Base-by-base conservation (phyloP, 2,113 vertebrate genomes). In the Oreochromis spilurus region DNA sequence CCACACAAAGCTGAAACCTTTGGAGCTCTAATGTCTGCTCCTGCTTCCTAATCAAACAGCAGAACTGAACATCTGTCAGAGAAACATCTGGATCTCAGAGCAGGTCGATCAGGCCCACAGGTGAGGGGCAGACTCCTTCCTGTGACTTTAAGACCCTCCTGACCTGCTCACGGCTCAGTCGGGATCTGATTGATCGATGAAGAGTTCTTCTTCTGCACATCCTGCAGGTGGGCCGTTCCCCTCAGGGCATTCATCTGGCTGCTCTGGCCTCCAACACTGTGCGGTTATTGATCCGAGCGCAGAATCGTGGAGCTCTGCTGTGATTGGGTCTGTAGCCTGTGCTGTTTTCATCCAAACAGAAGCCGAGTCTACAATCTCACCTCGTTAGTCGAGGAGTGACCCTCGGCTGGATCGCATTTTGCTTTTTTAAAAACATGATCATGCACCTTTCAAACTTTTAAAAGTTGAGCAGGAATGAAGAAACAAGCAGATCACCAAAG, bases 61-160 rank as follows among this genome's bases (percentile, higher is more conserved):
- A 16, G 55, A 9, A 60, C 19, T 1, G 38, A 70, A 24, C 12
- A 38, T 38, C 60, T n/a, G 3, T 62, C 60, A 65, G 34, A 65
- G 34, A 38, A 65, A 65, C 60, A 65, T 65, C 19, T 65, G 60
- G 60, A 65, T 65, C 34, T 65, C 34, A 65, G 19, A 65, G 34
- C 60, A 65, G 60, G 34, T 65, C 19, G 19, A 65, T 38, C 60
- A 65, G 60, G 10, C 60, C 13, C 67, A 26, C 40, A 26, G 67
- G 67, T 45, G 67, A 26, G 67, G 21, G 40, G 0, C 40, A 0
- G 7, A 45, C 14, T 26, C 38, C 21, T 26, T 14, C 40, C 67
- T 26, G 38, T 17, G 14, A 72, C 34, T 7, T 13, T 38, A n/a
- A 38, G 19, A 38, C 24, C 21, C 21, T 48, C 40, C 14, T 29